These are phyloP conservation scores for Microchrysa polita DNA, from an alignment of 2,888 invertebrate species.

Conservation along the genomic window DNA sequence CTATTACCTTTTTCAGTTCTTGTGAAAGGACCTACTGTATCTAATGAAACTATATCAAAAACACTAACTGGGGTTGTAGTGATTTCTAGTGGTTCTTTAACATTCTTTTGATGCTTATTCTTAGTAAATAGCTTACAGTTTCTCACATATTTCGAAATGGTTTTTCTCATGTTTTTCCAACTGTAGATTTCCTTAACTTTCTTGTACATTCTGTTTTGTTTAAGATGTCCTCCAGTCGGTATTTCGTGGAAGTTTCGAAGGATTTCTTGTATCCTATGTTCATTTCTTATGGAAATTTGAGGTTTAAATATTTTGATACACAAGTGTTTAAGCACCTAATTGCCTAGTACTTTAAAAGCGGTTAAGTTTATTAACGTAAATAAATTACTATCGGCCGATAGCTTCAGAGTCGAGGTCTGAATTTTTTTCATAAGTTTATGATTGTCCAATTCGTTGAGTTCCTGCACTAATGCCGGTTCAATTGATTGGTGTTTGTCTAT, in stretches of 20 bases:
- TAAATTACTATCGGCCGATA: constrained; percentile 4
- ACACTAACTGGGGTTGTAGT: constrained; percentile 39
- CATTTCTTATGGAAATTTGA: neutral
- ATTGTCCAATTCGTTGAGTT: constrained; percentile 1
- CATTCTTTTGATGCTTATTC: constrained; percentile 25
- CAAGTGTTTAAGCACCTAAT: neutral
- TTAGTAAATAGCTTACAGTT: constrained; percentile 37
- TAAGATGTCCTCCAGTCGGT: constrained; percentile 20
- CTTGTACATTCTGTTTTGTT: constrained; percentile 21
- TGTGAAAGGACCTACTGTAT: constrained; percentile 50
- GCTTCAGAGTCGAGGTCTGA: constrained; percentile 9
- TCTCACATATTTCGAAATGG: constrained; percentile 32
- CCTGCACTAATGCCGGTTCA: constrained; percentile 20
- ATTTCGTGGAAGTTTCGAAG: neutral
- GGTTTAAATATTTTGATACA: neutral
- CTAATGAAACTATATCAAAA: constrained; percentile 50
- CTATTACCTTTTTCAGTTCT: constrained; percentile 48
- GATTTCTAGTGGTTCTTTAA: constrained; percentile 10
- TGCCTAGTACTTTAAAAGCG: neutral
- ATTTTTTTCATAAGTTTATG: neutral
- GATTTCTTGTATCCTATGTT: neutral
- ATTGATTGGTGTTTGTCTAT: neutral
- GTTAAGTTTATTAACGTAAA: neutral
- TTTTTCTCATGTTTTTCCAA: constrained; percentile 20
- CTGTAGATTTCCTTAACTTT: constrained; percentile 15